These are phyloP conservation scores for Ia io DNA, from an alignment of 2,113 vertebrate genomes.

Conservation along the genomic window DNA sequence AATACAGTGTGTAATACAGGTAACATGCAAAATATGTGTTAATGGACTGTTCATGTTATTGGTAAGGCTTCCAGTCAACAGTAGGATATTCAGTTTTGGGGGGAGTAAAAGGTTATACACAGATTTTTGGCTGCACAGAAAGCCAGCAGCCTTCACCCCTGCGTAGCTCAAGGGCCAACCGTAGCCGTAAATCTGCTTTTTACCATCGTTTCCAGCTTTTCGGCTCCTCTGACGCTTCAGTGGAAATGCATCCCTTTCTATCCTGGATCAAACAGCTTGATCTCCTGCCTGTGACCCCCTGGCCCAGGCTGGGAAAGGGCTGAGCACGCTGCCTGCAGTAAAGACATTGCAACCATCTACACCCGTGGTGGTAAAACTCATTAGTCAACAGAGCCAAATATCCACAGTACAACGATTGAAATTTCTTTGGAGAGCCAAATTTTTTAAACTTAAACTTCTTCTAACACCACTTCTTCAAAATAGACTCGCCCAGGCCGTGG, in stretches of 20 bases:
- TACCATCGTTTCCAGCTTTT: not conserved
- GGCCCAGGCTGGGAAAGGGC: constrained; percentile 57
- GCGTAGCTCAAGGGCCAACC: not conserved
- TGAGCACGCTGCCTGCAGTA: constrained; percentile 49
- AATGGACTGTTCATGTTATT: not conserved
- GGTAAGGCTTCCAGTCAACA: not conserved
- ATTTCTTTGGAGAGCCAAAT: no score
- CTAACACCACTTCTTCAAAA: no score
- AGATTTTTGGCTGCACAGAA: not conserved
- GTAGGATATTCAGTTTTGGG: not conserved
- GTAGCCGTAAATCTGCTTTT: not conserved
- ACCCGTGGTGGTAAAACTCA: not conserved
- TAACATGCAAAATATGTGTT: not conserved
- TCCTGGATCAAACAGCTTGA: constrained; percentile 67
- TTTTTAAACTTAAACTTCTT: no score
- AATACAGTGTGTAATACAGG: not conserved
- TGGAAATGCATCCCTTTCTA: not conserved
- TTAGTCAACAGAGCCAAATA: no score
- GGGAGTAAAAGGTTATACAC: not conserved
- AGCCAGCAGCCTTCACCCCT: no score
- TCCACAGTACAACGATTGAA: no score
- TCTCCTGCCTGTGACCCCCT: constrained; percentile 55
- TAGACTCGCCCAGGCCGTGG: no score
- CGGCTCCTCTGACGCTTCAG: constrained; percentile 9
- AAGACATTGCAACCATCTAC: constrained; percentile 39